Percentiles rank a stretch among this genome's conserved stretches.
Evolutionary conservation across 2,113 vertebrate species (phyloP).

Genomic region (Actenoides hombroni): DNA sequence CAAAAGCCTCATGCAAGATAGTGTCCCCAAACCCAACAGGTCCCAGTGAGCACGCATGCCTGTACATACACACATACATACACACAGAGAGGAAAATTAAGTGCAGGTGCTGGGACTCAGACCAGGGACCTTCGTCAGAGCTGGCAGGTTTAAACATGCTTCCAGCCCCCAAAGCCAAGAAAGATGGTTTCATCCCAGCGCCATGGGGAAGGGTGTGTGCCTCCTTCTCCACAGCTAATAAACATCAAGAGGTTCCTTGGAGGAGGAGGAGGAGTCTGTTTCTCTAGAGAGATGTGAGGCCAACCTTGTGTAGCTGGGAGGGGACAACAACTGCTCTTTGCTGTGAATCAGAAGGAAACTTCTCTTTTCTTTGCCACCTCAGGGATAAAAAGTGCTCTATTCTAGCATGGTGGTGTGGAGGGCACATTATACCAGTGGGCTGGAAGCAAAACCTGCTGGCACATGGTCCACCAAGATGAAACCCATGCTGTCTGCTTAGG

Average conservation of each 20-base stretch:
- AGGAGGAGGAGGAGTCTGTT: neutral
- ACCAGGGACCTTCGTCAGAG: neutral
- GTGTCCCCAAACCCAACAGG: accelerated
- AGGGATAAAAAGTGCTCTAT: neutral
- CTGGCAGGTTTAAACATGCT: neutral
- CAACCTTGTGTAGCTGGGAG: neutral
- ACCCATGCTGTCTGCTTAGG: neutral
- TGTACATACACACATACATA: neutral
- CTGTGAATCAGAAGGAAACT: neutral
- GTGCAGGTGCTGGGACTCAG: neutral
- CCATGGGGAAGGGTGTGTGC: neutral
- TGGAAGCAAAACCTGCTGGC: neutral
- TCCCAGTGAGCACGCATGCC: neutral
- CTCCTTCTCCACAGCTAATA: neutral
- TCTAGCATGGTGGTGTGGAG: neutral
- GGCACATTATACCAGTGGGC: accelerated
- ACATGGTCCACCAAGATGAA: accelerated
- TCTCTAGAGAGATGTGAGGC: neutral
- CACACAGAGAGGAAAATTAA: neutral
- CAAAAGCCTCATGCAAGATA: neutral
- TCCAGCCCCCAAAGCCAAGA: neutral
- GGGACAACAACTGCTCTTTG: neutral
- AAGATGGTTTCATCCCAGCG: neutral
- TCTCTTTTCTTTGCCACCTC: neutral
- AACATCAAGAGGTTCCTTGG: neutral